Conservation (phyloP, 2,113 vertebrate genomes). For the Nyctereutes procyonoides region DNA sequence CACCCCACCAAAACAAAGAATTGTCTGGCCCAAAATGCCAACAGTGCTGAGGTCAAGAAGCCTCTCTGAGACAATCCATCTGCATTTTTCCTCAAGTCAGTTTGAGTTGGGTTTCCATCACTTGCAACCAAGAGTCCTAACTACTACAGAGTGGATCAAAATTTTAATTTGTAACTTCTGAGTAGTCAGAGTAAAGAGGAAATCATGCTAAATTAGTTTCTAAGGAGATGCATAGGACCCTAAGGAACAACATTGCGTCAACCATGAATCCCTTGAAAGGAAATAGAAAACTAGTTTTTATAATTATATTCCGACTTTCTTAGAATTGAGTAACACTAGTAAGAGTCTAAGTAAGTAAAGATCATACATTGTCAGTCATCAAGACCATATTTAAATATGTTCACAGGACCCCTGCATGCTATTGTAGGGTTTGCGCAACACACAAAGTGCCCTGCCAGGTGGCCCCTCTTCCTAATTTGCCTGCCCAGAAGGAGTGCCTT, state of each 20-base stretch:
- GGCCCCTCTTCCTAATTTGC: neutral
- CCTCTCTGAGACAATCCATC: neutral
- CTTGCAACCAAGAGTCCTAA: neutral
- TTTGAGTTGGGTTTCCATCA: neutral
- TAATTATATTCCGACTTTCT: constrained; percentile 13
- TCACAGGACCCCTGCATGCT: neutral
- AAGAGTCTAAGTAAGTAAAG: constrained; percentile 21
- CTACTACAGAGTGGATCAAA: neutral
- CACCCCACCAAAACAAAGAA: neutral
- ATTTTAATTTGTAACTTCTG: constrained; percentile 1
- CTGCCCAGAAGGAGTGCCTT: neutral
- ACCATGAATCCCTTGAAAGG: neutral
- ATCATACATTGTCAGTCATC: neutral
- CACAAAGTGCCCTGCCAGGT: neutral
- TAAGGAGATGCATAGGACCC: neutral
- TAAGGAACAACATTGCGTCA: neutral
- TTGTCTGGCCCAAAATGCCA: neutral
- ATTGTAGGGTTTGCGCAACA: no score
- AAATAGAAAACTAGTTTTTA: constrained; percentile 29
- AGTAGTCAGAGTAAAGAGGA: neutral
- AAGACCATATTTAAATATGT: neutral
- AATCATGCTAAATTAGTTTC: neutral
- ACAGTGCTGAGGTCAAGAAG: neutral
- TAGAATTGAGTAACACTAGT: neutral
- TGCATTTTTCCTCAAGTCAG: neutral